Percentiles rank a stretch among this genome's conserved stretches.
Evolutionary conservation across 2,113 vertebrate genomes (phyloP).

Genomic region (Myotis lucifugus): DNA sequence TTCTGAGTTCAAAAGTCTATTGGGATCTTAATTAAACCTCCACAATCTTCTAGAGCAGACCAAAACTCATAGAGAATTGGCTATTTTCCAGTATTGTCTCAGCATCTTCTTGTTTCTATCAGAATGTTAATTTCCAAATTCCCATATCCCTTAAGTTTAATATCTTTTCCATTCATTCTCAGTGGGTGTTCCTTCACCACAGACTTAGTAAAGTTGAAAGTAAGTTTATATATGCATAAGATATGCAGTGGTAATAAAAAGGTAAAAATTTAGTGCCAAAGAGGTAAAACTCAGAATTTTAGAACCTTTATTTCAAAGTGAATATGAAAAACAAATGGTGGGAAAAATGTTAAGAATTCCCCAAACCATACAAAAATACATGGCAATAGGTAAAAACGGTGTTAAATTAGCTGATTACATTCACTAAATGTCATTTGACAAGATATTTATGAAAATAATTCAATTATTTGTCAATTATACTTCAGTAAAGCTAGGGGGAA

Average conservation of each 20-base stretch:
- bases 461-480: neutral
- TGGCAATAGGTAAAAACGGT: neutral
- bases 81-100: conserved; percentile 56
- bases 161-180: conserved; percentile 62
- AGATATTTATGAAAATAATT: conserved; percentile 40
- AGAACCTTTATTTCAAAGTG: conserved; percentile 26
- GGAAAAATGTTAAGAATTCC: neutral
- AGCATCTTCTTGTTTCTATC: conserved; percentile 55
- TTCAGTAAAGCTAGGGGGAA: neutral
- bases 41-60: neutral
- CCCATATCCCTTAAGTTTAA: conserved; percentile 35
- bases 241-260: neutral
- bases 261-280: neutral
- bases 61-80: conserved; percentile 46
- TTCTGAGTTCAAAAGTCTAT: conserved; percentile 71
- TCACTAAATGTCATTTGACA: neutral
- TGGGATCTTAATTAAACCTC: conserved; percentile 68
- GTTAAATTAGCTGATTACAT: neutral
- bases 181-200: conserved; percentile 53
- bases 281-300: conserved; percentile 3
- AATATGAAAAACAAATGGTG: neutral
- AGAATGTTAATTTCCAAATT: conserved; percentile 53
- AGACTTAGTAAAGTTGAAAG: conserved; percentile 23
- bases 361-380: neutral
- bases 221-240: conserved; percentile 40